Base-by-base conservation (phyloP, 2,113 vertebrate species). In the Clarias gariepinus region DNA sequence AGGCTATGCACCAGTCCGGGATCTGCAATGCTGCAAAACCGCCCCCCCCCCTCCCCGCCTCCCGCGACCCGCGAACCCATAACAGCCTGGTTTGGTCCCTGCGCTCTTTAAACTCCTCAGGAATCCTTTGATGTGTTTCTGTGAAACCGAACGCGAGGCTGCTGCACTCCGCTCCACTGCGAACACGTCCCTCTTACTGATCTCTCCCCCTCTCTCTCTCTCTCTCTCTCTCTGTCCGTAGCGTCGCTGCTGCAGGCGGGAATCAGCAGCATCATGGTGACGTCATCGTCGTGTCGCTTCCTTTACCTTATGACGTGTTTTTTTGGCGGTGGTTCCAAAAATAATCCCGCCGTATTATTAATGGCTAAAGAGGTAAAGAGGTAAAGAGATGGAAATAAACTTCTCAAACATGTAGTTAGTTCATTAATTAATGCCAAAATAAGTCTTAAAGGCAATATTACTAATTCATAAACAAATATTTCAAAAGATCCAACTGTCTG, bases 11-110 rank as follows among this genome's bases (percentile, higher is more conserved):
- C 89, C 90, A 86, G 89, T 81, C 74, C 88, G 77, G 92, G 94
- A 93, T 92, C 95, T 93, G 94, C 95, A 95, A 93, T 94, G 94
- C 94, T 94, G 93, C 94, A 94, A 94, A 94, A 92, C 89, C 92
- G 89, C 85, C 86, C 53, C 89, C 91, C 93, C 95, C 95, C 94
- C 95, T 95, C 94, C 94, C n/a, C n/a, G n/a, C n/a, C n/a, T n/a
- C 95, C 94, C 94, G 92, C 89, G 78, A 71, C 92, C 91, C 89
- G 90, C 91, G 47, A 47, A 0, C 47, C 47, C 92, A 92, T 91
- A 93, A 91, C 93, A 83, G 90, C 90, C 93, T 92, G 89, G 74
- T 89, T 33, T 28, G 23, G 30, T 23, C 76, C 53, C 13, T 81
- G 63, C 74, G 84, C 90, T 89, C 82, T 92, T 91, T 92, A 91